A percentile compares a stretch with the other conserved stretches of the same genome.
Conservation (phyloP, 2,113 vertebrate species). For the Neogobius melanostomus region DNA sequence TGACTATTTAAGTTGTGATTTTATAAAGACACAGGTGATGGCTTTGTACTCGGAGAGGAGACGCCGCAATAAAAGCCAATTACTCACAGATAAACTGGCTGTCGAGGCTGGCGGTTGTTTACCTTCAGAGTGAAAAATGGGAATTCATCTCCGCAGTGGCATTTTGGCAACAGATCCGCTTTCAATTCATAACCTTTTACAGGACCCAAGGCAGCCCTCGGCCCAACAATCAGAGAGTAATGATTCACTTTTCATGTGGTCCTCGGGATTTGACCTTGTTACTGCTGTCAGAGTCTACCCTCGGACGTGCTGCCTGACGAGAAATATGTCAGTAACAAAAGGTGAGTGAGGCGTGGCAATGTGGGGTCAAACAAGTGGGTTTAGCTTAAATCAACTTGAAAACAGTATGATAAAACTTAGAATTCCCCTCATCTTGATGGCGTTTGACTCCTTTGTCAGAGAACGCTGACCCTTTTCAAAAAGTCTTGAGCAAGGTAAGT, state of each 20-base stretch:
- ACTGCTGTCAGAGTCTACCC: constrained; percentile 17
- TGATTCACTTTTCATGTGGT: constrained; percentile 33
- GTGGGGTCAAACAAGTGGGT: constrained; percentile 5
- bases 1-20: constrained; percentile 33
- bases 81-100: constrained; percentile 38
- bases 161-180: constrained; percentile 33
- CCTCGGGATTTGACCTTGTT: constrained; percentile 15
- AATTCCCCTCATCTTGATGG: not conserved
- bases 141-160: constrained; percentile 18
- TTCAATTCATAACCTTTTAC: constrained; percentile 37
- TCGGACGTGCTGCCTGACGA: constrained; percentile 6
- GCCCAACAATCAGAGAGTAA: not conserved
- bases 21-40: constrained; percentile 37
- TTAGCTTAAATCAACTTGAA: constrained; percentile 2
- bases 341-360: not conserved
- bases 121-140: constrained; percentile 36
- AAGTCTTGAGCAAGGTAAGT: too few species aligned
- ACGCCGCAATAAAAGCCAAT: constrained; percentile 45
- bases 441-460: too few species aligned
- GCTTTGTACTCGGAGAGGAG: constrained; percentile 29
- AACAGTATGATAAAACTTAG: not conserved
- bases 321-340: not conserved
- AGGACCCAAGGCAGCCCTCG: constrained; percentile 14
- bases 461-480: too few species aligned
- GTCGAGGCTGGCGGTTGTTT: constrained; percentile 20